Evolutionary conservation across 2,888 invertebrate genomes (phyloP), one percentile per base, ranked within the genome.

Genomic region (Lepidocyrtinus sp.): DNA sequence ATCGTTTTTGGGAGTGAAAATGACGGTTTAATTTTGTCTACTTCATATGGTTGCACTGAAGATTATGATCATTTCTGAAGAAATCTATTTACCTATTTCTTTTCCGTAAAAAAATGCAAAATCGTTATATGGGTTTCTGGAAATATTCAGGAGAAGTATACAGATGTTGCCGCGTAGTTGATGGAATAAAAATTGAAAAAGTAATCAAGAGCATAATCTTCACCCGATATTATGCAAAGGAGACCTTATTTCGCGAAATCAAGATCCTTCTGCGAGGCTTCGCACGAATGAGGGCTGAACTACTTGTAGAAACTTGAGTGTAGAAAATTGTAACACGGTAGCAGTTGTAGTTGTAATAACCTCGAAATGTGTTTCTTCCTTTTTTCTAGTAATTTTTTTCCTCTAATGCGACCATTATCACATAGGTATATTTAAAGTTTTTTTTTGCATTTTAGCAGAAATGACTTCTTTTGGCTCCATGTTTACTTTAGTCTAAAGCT

Each of bases 401-500:
- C n/a, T n/a, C n/a, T n/a, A n/a, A n/a, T n/a, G n/a, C n/a, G n/a
- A 12, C 36, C 36, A 36, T 36, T 36, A 36, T 36, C 36, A 36
- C 36, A 12, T 36, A 36, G 36, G 36, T 36, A 36, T 36, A 12
- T 12, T 7, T n/a, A n/a, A n/a, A n/a, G n/a, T n/a, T n/a, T n/a
- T n/a, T n/a, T n/a, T n/a, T n/a, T n/a, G n/a, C n/a, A n/a, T n/a
- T n/a, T n/a, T n/a, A n/a, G 45, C n/a, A 67, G 22, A 55, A 50
- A 46, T 22, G 1, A 68, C 50, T 24, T 27, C n/a, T n/a, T n/a
- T n/a, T n/a, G n/a, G 27, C 59, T 1, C 22, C 21, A 5, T 61
- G 70, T n/a, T 70, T 9, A 9, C 55, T 55, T 19, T 55, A 17
- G 19, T 55, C n/a, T 55, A n/a, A n/a, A n/a, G n/a, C 55, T 55